Evolutionary conservation across 2,888 invertebrate genomes (phyloP).

Genomic region (Rutpela maculata): DNA sequence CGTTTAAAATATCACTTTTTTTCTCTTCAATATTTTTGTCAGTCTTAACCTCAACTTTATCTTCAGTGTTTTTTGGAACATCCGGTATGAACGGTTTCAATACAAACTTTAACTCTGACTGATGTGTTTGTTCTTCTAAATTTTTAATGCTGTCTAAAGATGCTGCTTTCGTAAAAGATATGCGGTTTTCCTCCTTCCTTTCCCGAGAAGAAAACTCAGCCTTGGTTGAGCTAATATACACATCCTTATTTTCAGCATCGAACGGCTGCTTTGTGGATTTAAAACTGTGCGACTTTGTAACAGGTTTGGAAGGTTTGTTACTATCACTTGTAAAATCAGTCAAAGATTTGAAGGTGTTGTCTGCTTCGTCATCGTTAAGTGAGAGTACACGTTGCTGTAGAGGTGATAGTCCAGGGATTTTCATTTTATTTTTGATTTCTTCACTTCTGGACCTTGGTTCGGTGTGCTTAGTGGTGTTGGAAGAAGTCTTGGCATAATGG

Average conservation of each 20-base stretch:
- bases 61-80: neutral
- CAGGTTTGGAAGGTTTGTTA: slow-evolving; percentile 76
- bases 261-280: slow-evolving; percentile 74
- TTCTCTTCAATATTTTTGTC: slow-evolving; percentile 42
- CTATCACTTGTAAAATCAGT: slow-evolving; percentile 65
- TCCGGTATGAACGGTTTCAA: slow-evolving; percentile 34
- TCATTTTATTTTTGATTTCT: slow-evolving; percentile 69
- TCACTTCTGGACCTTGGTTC: slow-evolving; percentile 58
- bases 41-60: slow-evolving; percentile 41
- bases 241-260: slow-evolving; percentile 41
- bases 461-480: slow-evolving; percentile 48
- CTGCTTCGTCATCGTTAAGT: slow-evolving; percentile 69
- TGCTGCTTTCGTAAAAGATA: slow-evolving; percentile 66
- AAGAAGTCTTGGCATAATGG: slow-evolving; percentile 44
- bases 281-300: slow-evolving; percentile 85
- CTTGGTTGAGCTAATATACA: slow-evolving; percentile 31
- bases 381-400: slow-evolving; percentile 77
- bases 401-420: slow-evolving; percentile 76
- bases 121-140: slow-evolving; percentile 72
- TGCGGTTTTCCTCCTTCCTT: slow-evolving; percentile 49
- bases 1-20: slow-evolving; percentile 26
- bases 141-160: slow-evolving; percentile 79
- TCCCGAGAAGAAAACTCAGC: slow-evolving; percentile 49
- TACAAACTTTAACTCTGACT: slow-evolving; percentile 47
- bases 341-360: slow-evolving; percentile 68